Evolutionary conservation across 2,888 invertebrate genomes (phyloP).

Genomic region (Venusia cambrica): DNA sequence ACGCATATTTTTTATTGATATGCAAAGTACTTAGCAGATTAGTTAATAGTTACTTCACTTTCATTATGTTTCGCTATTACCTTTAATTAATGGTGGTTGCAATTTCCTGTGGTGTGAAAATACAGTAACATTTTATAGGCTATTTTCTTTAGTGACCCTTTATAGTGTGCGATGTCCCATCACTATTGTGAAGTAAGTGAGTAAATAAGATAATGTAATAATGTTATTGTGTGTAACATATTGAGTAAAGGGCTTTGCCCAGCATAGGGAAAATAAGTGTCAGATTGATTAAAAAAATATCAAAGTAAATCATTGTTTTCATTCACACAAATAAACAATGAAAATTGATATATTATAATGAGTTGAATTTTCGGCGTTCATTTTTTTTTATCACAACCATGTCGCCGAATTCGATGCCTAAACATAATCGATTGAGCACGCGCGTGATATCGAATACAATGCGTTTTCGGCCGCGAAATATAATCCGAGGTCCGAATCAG

Average conservation of each 20-base stretch:
- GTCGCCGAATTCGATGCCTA: conserved; percentile 63
- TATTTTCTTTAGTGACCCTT: conserved; percentile 19
- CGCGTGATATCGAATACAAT: conserved; percentile 60
- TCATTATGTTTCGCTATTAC: conserved; percentile 17
- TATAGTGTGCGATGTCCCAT: conserved; percentile 15
- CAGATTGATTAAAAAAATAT: no score
- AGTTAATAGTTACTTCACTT: no score
- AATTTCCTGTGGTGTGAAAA: conserved; percentile 37
- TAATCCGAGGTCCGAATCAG: conserved; percentile 38
- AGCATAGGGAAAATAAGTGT: no score
- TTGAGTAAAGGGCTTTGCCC: no score
- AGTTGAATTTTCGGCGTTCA: background rate
- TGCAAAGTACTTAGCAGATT: conserved; percentile 33
- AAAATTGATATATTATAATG: background rate
- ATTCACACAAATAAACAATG: background rate
- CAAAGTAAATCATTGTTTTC: background rate
- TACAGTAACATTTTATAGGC: conserved; percentile 26
- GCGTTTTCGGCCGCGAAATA: conserved; percentile 37
- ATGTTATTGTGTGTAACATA: no score
- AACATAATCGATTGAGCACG: conserved; percentile 75
- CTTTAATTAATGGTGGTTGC: conserved; percentile 34
- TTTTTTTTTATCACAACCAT: conserved; percentile 38
- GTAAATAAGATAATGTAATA: conserved; percentile 3
- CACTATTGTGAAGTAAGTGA: conserved; percentile 6
- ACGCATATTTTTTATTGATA: conserved; percentile 41